Base-by-base conservation (phyloP, 2,113 vertebrate species). In the Indicator maculatus region DNA sequence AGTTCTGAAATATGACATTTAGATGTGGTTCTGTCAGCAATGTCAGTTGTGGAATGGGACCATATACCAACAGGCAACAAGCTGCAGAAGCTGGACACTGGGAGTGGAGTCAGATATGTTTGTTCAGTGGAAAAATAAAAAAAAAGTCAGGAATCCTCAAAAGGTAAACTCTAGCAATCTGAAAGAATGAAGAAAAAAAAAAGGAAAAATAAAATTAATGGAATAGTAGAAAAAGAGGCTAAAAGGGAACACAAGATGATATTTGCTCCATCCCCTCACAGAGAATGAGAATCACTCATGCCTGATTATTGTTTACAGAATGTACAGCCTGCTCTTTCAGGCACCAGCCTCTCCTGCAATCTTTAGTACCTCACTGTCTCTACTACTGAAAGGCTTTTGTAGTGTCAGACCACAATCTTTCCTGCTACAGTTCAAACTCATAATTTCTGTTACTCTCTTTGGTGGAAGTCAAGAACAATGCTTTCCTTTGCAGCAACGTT, bases 201-300 rank as follows among this genome's bases (percentile, higher is more conserved):
- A 18, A 26, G 2, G 15, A 59, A 36, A 36, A 36, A 36, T 8
- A 36, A 41, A 41, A 41, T 41, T 55, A 13, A 77, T 24, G 18
- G 50, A 81, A 33, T 30, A 8, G 3, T 50, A 77, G 30, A 45
- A 79, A 89, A 85, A 65, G 53, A 45, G n/a, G 18, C 6, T 50
- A 58, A 61, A 88, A 77, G 7, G 45, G 14, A 73, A 15, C 4
- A 31, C 9, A 19, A 84, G 5, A 23, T 31, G 4, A 16, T 15
- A 5, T 50, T 86, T 88, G 7, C 31, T 75, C 12, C 33, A 81
- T 27, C 11, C 26, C 0, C 0, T 80, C 52, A n/a, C 15, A 6
- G 8, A 44, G 19, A 0, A 0, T 60, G 38, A 81, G 21, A 70
- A 60, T 78, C 9, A 10, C 4, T 20, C 5, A 5, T 8, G 1